phyloP scores from a whole-genome alignment of 2,113 vertebrate species.

The Bubo bubo region DNA sequence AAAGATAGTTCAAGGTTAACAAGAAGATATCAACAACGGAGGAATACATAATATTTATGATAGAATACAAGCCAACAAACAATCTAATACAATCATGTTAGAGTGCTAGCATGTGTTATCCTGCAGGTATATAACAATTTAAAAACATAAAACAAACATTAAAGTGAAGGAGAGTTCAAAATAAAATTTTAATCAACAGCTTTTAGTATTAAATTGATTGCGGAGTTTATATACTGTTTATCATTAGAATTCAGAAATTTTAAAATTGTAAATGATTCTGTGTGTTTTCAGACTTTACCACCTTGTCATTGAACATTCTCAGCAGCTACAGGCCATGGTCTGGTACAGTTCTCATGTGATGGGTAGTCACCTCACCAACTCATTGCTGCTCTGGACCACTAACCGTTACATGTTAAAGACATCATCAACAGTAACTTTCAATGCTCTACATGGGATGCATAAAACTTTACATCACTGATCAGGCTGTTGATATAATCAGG shows the following conservation, averaged over 20 bases:
- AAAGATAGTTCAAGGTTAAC: background rate
- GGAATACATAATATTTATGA: background rate
- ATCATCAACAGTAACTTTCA: background rate
- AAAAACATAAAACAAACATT: background rate
- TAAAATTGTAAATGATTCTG: background rate
- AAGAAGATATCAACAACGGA: background rate
- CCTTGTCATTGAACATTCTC: background rate
- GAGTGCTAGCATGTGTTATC: background rate
- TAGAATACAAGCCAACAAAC: background rate
- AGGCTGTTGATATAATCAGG: background rate
- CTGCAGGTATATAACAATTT: background rate
- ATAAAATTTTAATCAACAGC: background rate
- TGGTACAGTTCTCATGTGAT: background rate
- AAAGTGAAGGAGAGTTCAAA: background rate
- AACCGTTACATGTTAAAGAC: background rate
- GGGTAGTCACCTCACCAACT: background rate
- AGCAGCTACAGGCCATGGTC: background rate
- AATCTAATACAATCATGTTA: background rate
- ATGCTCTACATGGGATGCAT: background rate
- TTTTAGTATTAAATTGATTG: background rate
- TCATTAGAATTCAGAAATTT: background rate
- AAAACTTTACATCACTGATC: background rate
- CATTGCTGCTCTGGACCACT: accelerated
- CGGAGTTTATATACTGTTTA: background rate
- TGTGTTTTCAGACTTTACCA: background rate